Conservation (phyloP, 2,888 invertebrate species). For the Lymantria monacha region DNA sequence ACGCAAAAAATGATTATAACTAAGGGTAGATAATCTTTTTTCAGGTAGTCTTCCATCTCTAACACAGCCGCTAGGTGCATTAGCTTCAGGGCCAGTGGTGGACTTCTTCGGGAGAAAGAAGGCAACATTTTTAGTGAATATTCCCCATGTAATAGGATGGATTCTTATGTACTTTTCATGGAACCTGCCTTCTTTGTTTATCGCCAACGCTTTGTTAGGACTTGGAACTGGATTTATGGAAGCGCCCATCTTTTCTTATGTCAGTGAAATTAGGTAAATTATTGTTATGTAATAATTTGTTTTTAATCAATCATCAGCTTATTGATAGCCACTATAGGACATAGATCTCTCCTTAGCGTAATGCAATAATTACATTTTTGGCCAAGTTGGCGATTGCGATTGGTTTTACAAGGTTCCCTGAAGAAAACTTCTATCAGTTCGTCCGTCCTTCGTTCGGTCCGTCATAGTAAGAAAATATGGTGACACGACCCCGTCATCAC, state of each 20-base stretch:
- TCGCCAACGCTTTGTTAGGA: conserved; percentile 76
- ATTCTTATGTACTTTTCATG: conserved; percentile 74
- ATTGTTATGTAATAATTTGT: not conserved
- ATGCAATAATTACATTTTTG: too few species aligned
- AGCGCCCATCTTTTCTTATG: conserved; percentile 81
- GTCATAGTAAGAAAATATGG: too few species aligned
- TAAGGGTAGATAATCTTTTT: conserved; percentile 20
- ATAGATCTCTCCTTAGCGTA: too few species aligned
- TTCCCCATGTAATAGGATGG: conserved; percentile 81
- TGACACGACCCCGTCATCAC: too few species aligned
- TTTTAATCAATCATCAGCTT: too few species aligned
- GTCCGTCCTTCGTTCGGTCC: too few species aligned
- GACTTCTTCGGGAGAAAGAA: conserved; percentile 80
- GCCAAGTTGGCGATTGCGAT: too few species aligned
- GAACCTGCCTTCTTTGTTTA: conserved; percentile 68
- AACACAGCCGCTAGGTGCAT: conserved; percentile 81
- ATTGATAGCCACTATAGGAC: too few species aligned
- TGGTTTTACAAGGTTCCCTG: too few species aligned
- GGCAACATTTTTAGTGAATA: conserved; percentile 78
- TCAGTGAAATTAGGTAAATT: conserved; percentile 79
- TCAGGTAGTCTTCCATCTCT: conserved; percentile 80
- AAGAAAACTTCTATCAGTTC: too few species aligned
- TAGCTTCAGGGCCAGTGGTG: conserved; percentile 79
- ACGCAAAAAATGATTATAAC: too few species aligned
- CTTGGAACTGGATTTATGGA: conserved; percentile 83